A percentile compares a stretch with the other conserved stretches of the same genome.
These are phyloP conservation scores for Napeogenes inachia DNA, from an alignment of 2,888 invertebrate genomes.

Conservation along the genomic window DNA sequence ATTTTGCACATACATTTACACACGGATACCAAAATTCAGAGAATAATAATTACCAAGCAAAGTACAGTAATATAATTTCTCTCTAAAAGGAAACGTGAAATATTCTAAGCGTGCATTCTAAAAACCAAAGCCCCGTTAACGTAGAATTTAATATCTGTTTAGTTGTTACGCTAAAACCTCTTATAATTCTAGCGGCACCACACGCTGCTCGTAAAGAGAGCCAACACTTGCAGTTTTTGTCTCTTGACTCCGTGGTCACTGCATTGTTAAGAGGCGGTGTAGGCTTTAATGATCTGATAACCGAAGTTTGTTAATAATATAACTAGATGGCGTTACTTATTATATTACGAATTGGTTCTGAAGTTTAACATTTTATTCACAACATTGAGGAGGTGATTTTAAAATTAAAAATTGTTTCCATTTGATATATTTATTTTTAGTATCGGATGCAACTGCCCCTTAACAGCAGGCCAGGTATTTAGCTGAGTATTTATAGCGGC, in stretches of 20 bases:
- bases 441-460: conserved; percentile 37
- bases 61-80: conserved; percentile 4
- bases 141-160: conserved; percentile 56
- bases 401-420: no score
- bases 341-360: neutral
- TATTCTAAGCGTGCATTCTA: conserved; percentile 37
- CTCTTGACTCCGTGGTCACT: conserved; percentile 62
- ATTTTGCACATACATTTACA: neutral
- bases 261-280: conserved; percentile 62
- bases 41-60: conserved; percentile 5
- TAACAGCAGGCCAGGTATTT: conserved; percentile 61
- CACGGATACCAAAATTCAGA: neutral
- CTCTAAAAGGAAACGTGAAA: conserved; percentile 24
- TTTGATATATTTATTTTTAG: neutral
- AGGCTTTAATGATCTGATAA: neutral
- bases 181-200: conserved; percentile 59
- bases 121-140: conserved; percentile 37
- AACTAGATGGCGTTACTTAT: conserved; percentile 2
- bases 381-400: no score
- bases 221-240: conserved; percentile 71
- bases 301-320: neutral
- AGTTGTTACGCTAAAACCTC: conserved; percentile 53
- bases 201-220: conserved; percentile 61
- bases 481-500: conserved; percentile 61
- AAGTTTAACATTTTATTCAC: neutral